Base-by-base conservation (phyloP, 2,113 vertebrate species). In the Plectropomus leopardus region DNA sequence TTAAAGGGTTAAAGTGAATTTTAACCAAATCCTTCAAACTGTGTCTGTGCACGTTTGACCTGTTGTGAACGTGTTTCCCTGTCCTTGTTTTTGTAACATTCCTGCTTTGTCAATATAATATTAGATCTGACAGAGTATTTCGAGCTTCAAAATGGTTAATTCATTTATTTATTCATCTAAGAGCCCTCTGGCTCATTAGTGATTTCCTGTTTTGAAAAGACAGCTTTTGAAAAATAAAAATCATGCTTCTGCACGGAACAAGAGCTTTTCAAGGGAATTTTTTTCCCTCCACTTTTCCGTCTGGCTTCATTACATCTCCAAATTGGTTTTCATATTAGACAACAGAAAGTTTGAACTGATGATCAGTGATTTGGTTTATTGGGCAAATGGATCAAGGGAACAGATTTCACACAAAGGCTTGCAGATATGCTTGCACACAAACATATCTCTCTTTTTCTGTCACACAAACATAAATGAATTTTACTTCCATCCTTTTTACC, bases 171-270 rank as follows among this genome's bases (percentile, higher is more conserved):
- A 81, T 83, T 86, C 48, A 68, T 84, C 50, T 28, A 42, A 50
- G 45, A 76, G 42, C 67, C 82, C 68, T 70, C 61, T 63, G 74
- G 67, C 80, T 92, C 73, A 86, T 91, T 91, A 76, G 80, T 76
- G 67, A 80, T 82, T 90, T 84, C 59, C 66, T 78, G 65, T 86
- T 89, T 89, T 82, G 87, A 84, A 86, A 84, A 83, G 78, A 55
- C 44, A 84, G 69, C 65, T 63, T 88, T 79, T 76, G 64, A 89
- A 84, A 88, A 83, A 69, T 70, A 67, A 82, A 67, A 75, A 50
- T 59, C 16, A 23, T 66, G 23, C 76, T 63, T 48, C 19, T 21
- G 21, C 58, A 45, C 15, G 2, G 54, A 83, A 76, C 21, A 73
- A 65, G 34, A 36, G 40, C 58, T 57, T 66, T 84, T 81, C 7